Base-by-base conservation (phyloP, 2,888 invertebrate genomes). In the Philopedon plagiatum region DNA sequence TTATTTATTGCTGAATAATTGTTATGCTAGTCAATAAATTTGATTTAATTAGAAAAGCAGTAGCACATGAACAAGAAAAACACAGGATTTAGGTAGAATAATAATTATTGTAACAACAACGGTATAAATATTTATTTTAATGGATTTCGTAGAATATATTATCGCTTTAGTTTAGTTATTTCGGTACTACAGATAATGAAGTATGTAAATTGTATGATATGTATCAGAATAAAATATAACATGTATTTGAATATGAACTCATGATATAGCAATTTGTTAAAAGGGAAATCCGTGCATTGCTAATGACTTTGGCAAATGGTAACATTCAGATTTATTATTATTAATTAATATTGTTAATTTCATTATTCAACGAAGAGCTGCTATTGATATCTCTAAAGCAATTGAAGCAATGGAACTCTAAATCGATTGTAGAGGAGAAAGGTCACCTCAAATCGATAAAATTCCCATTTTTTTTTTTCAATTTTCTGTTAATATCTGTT, bases 91-190 rank as follows among this genome's bases (percentile, higher is more conserved):
- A 19, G 19, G 29, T 46, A 9, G 46, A 19, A 26, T 23, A 61
- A 11, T 46, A 44, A 60, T 60, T 60, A 44, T 44, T 26, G 44
- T 60, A 41, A n/a, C n/a, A 41, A n/a, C n/a, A 8, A 39, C 61
- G 26, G 19, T 18, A 61, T 32, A 44, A 61, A 61, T 61, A 19
- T 32, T 32, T 13, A 60, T 11, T 41, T 41, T 61, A 46, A 61
- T 61, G 46, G 44, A 32, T 44, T 44, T 46, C 1, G 18, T 46
- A 26, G 11, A 29, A 44, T 18, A 46, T 32, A 18, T 15, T 44
- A 44, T 44, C 46, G 46, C 44, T 61, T 61, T 44, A 29, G 9
- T 15, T 41, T 44, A 61, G 44, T 61, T 46, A 61, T 61, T 61
- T 61, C 46, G 32, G 41, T 61, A 61, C 1, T 46, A 44, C 11